Conservation (phyloP, 2,888 invertebrate genomes). For the Carabus problematicus region DNA sequence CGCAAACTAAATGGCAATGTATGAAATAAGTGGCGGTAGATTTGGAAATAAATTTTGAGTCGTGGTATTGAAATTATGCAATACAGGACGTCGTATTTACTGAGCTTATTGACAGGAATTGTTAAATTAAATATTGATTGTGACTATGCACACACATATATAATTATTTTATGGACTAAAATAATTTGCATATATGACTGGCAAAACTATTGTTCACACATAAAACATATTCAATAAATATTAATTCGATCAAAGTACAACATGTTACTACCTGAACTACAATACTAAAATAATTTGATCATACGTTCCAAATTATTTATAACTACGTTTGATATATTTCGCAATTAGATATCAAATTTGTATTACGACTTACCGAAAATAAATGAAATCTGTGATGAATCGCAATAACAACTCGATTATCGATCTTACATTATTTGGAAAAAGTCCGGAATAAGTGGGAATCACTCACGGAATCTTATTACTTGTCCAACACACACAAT, state of each 20-base stretch:
- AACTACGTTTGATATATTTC: too few relatives aligned
- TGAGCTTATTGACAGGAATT: constrained; percentile 4
- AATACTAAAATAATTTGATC: too few relatives aligned
- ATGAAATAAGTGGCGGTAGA: constrained; percentile 29
- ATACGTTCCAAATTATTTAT: too few relatives aligned
- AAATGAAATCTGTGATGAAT: too few relatives aligned
- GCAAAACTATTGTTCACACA: constrained; percentile 18
- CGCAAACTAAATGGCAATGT: constrained; percentile 8
- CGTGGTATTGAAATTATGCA: constrained; percentile 8
- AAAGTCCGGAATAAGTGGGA: too few relatives aligned
- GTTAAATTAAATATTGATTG: constrained; percentile 16
- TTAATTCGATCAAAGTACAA: constrained; percentile 28
- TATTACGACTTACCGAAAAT: too few relatives aligned
- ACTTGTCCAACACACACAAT: background rate
- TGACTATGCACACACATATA: constrained; percentile 14
- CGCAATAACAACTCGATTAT: too few relatives aligned
- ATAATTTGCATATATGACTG: constrained; percentile 25
- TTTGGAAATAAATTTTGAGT: constrained; percentile 30
- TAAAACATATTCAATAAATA: constrained; percentile 21
- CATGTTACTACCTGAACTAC: background rate
- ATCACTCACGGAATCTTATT: too few relatives aligned
- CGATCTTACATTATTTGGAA: too few relatives aligned
- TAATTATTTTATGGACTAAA: constrained; percentile 15
- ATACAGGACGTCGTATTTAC: too few relatives aligned
- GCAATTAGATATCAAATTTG: too few relatives aligned